Percentiles rank a stretch among this genome's conserved stretches.
Evolutionary conservation across 1,140 invertebrate genomes (phyloP).

Genomic region (Cotesia glomerata): DNA sequence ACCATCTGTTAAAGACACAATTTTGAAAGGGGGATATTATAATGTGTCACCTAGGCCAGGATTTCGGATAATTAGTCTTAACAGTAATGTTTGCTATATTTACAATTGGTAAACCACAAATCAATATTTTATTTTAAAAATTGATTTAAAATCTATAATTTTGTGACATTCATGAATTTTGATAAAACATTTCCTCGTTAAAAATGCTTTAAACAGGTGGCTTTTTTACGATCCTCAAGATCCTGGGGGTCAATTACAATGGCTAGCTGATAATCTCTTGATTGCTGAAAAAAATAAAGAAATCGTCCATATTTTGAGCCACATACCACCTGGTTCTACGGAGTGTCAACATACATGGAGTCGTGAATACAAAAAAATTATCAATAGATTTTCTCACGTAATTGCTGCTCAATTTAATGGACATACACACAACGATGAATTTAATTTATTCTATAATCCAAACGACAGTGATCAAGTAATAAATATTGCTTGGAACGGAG

Average conservation of each 20-base stretch:
- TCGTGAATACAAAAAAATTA: constrained; percentile 68
- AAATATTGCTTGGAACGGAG: constrained; percentile 78
- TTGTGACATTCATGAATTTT: too few relatives aligned
- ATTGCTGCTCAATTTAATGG: constrained; percentile 82
- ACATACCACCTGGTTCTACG: constrained; percentile 77
- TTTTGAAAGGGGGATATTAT: constrained; percentile 75
- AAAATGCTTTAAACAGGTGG: constrained; percentile 62
- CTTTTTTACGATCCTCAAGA: constrained; percentile 67
- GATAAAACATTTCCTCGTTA: too few relatives aligned
- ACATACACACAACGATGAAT: constrained; percentile 80
- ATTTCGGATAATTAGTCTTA: constrained; percentile 75
- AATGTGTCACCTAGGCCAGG: constrained; percentile 69
- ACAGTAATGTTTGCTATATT: constrained; percentile 76
- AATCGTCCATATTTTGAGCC: constrained; percentile 82
- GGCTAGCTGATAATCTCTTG: constrained; percentile 74
- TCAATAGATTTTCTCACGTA: constrained; percentile 69
- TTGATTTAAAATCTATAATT: too few relatives aligned
- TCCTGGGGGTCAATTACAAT: constrained; percentile 75
- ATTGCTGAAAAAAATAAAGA: constrained; percentile 74
- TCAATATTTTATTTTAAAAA: too few relatives aligned
- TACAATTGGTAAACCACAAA: constrained; percentile 71
- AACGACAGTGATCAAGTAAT: constrained; percentile 63
- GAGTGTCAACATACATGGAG: constrained; percentile 74
- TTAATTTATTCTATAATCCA: constrained; percentile 70
- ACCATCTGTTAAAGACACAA: constrained; percentile 66